Base-by-base conservation (phyloP, 2,888 invertebrate species). In the Lochmaea crataegi region DNA sequence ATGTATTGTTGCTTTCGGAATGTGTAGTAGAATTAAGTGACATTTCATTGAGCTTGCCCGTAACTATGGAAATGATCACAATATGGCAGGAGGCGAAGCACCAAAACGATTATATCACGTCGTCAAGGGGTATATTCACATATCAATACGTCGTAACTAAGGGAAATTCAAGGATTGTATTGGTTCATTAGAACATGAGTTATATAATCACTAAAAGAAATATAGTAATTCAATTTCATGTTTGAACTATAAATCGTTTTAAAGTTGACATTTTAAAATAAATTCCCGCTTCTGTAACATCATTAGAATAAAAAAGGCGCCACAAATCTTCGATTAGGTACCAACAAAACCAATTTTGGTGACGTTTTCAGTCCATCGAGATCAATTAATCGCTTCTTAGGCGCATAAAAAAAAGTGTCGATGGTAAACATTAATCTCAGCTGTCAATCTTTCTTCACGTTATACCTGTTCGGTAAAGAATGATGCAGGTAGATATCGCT, bases 311-410 rank as follows among this genome's bases (percentile, higher is more conserved):
- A 67, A 68, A n/a, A 67, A 74, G 77, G 77, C 77, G 77, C 76
- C 77, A 77, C 74, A 70, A 69, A 76, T 75, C 73, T 77, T 65
- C 76, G 73, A 71, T 70, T 64, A 70, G 71, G 65, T 63, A 60
- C 68, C 57, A 53, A 74, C 68, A 64, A 76, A 72, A 71, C 64
- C 75, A 64, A 70, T 72, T 70, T 65, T 41, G 72, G 75, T 79
- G 80, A 80, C 81, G 78, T 78, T 75, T 77, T 73, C 76, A 77
- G 80, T 79, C 79, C 80, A 81, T 81, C 81, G 78, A 73, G 80
- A 79, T 79, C 82, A 82, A 82, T 82, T 81, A 82, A 82, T 81
- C 76, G 80, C 77, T 74, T 74, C 75, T 78, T 70, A 76, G 77
- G 71, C 75, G 76, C 76, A 72, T 75, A 72, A 77, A 78, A 80